Conservation (phyloP, 2,888 invertebrate genomes). For the Halictus ligatus region DNA sequence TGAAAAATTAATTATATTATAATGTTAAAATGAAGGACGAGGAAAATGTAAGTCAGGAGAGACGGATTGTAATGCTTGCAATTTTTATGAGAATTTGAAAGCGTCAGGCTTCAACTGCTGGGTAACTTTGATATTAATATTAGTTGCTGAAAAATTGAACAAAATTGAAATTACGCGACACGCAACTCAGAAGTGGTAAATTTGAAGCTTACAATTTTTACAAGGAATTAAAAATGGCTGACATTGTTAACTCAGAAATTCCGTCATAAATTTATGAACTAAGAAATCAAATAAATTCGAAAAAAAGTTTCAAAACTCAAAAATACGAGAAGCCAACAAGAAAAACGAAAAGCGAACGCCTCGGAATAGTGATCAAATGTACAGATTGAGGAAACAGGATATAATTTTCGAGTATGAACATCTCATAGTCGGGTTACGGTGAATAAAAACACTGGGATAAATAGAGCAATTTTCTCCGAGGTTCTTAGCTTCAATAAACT, state of each 20-base stretch:
- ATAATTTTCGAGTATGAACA: background rate
- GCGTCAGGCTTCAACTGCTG: background rate
- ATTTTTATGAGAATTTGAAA: background rate
- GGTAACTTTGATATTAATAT: background rate
- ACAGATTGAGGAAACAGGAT: background rate
- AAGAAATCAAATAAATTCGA: background rate
- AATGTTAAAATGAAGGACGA: background rate
- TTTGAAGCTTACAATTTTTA: background rate
- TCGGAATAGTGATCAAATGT: background rate
- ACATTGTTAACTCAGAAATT: too few relatives aligned
- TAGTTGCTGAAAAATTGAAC: background rate
- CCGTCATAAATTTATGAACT: background rate
- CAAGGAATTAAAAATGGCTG: too few relatives aligned
- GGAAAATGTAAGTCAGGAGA: background rate
- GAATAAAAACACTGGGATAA: background rate
- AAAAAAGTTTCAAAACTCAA: background rate
- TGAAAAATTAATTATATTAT: too few relatives aligned
- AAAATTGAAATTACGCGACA: background rate
- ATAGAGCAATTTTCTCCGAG: background rate
- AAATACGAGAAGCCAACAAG: too few relatives aligned
- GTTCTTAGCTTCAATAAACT: background rate
- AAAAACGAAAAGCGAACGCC: too few relatives aligned
- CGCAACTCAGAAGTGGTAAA: background rate
- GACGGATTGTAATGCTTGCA: background rate
- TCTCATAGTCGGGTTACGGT: background rate